phyloP scores from a whole-genome alignment of 2,797 vertebrate genomes.

The Sebastes vulpes region DNA sequence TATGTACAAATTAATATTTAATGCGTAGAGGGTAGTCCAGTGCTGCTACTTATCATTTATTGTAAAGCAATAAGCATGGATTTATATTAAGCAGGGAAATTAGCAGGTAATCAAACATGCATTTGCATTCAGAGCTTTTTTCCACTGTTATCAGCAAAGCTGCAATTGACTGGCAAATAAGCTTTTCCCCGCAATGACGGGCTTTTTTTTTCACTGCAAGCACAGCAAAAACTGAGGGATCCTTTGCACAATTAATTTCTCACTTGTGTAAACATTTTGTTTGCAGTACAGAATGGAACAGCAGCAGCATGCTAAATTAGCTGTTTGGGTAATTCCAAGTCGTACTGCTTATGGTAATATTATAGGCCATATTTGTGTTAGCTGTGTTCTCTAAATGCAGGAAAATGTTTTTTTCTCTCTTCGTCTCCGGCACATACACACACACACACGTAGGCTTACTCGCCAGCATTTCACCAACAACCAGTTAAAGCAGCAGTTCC shows the following conservation, averaged over 20 bases:
- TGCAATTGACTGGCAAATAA: background rate
- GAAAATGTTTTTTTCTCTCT: slow-evolving; percentile 12
- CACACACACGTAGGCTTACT: background rate
- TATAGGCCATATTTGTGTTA: slow-evolving; percentile 20
- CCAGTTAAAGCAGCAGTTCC: background rate
- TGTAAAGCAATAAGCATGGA: background rate
- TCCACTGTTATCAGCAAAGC: background rate
- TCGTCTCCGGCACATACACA: background rate
- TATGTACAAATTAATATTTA: background rate
- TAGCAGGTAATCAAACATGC: background rate
- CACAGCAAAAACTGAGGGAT: slow-evolving; percentile 4
- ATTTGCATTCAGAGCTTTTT: slow-evolving; percentile 3
- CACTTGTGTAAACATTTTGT: slow-evolving; percentile 35
- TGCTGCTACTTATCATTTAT: background rate
- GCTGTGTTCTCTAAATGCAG: slow-evolving; percentile 9
- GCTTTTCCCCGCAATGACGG: background rate
- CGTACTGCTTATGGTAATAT: slow-evolving; percentile 6
- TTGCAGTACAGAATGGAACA: background rate
- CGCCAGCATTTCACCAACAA: too few species aligned
- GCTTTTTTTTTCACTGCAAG: slow-evolving; percentile 1
- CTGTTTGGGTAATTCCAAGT: slow-evolving; percentile 26
- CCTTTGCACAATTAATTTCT: slow-evolving; percentile 23
- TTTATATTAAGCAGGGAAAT: slow-evolving; percentile 3
- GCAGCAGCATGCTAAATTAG: slow-evolving; percentile 20
- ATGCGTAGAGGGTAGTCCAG: background rate